Percentiles rank a stretch among this genome's conserved stretches.
phyloP scores from a whole-genome alignment of 2,888 invertebrate species.

The Tolmerus cingulatus region DNA sequence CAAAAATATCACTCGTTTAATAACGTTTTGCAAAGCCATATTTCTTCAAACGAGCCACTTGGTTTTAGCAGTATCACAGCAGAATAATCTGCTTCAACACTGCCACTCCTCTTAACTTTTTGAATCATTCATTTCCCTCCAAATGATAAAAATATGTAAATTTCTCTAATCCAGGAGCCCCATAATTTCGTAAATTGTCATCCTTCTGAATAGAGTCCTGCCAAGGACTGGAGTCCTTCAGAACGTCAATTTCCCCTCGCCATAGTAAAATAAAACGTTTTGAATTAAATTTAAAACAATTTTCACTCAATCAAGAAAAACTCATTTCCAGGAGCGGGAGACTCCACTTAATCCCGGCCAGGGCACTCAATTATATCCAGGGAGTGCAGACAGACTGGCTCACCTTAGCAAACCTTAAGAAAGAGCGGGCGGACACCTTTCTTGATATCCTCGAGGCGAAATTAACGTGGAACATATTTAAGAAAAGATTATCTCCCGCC shows the following conservation, averaged over 20 bases:
- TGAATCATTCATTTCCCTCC: background rate
- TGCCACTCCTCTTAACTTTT: background rate
- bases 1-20: no score
- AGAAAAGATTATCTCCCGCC: conserved; percentile 41
- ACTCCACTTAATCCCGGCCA: conserved; percentile 21
- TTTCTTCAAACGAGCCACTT: background rate
- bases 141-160: conserved; percentile 45
- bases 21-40: background rate
- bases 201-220: background rate
- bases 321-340: background rate
- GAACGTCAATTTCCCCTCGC: background rate
- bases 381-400: background rate
- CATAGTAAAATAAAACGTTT: conserved; percentile 47
- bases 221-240: background rate
- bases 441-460: conserved; percentile 20
- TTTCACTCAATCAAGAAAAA: conserved; percentile 47
- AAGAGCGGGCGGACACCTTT: conserved; percentile 20
- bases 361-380: conserved; percentile 15
- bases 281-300: conserved; percentile 47
- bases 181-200: conserved; percentile 36
- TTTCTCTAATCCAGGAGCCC: conserved; percentile 43
- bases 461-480: conserved; percentile 45
- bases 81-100: background rate
- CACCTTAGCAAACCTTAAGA: background rate
- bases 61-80: background rate